Conservation (phyloP, 2,113 vertebrate genomes). For the Nibea albiflora region DNA sequence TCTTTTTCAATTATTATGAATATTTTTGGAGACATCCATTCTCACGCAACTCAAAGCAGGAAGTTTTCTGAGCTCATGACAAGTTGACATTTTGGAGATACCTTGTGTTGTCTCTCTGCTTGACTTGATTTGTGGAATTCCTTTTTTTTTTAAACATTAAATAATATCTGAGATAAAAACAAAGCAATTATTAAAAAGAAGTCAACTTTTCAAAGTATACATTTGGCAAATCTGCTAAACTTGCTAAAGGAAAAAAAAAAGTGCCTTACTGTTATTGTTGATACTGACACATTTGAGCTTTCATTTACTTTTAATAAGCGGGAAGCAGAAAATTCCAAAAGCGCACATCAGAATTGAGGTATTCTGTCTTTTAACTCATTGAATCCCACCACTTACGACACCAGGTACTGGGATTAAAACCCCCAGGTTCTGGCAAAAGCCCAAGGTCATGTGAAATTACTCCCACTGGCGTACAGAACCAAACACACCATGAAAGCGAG, state of each 20-base stretch:
- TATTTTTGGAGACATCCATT: neutral
- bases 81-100: neutral
- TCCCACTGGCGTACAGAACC: constrained; percentile 34
- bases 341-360: neutral
- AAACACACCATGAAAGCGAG: constrained; percentile 48
- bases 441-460: constrained; percentile 56
- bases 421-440: neutral
- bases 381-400: neutral
- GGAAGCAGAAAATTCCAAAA: neutral
- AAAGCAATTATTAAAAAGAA: neutral
- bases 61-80: neutral
- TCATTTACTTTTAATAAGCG: neutral
- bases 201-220: neutral
- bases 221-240: neutral
- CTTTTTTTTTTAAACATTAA: neutral
- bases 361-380: neutral
- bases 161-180: neutral
- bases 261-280: neutral
- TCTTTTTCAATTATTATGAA: too few relatives aligned
- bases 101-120: neutral
- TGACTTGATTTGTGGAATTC: neutral
- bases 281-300: neutral
- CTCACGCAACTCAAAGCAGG: too few relatives aligned
- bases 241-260: too few relatives aligned
- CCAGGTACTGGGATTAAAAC: neutral